These are phyloP conservation scores for Aurelia aurita complex sp. Pacific DNA, from an alignment of 30 jellyfish, hydroid and myxozoan species.

Conservation along the genomic window DNA sequence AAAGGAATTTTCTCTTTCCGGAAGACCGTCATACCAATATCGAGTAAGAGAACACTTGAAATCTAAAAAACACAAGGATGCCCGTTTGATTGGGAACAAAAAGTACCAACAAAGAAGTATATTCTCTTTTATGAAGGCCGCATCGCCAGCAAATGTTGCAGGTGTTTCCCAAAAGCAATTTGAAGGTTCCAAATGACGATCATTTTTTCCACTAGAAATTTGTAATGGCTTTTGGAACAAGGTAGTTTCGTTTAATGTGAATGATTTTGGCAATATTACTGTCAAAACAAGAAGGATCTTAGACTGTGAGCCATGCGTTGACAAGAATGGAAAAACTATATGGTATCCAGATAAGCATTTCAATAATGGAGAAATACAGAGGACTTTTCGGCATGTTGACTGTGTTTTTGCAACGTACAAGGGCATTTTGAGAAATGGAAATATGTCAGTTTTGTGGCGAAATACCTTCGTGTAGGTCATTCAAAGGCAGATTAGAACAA, in stretches of 20 bases:
- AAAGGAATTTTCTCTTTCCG: conserved; percentile 4
- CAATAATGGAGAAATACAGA: background rate
- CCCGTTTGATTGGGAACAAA: background rate
- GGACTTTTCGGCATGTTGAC: conserved; percentile 22
- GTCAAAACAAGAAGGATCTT: conserved; percentile 15
- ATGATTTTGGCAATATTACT: conserved; percentile 14
- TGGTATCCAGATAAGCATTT: conserved; percentile 40
- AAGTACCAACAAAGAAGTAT: background rate
- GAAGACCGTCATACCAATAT: conserved; percentile 10
- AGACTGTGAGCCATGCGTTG: conserved; percentile 8
- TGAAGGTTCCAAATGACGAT: background rate
- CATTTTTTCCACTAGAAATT: conserved; percentile 2
- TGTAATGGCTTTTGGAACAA: conserved; percentile 8
- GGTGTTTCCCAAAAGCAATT: background rate
- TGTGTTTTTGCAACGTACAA: conserved; percentile 7
- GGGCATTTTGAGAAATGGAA: conserved; percentile 4
- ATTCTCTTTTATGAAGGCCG: background rate
- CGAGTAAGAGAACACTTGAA: conserved; percentile 27
- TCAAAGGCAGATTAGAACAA: conserved; percentile 19
- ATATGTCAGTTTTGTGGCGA: conserved; percentile 11
- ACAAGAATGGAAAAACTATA: background rate
- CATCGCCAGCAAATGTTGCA: background rate
- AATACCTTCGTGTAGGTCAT: conserved; percentile 6
- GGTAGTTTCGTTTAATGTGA: background rate
- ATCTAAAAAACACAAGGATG: conserved; percentile 9